These are phyloP conservation scores for Bedellia somnulentella DNA, from an alignment of 2,888 invertebrate species.

Conservation along the genomic window DNA sequence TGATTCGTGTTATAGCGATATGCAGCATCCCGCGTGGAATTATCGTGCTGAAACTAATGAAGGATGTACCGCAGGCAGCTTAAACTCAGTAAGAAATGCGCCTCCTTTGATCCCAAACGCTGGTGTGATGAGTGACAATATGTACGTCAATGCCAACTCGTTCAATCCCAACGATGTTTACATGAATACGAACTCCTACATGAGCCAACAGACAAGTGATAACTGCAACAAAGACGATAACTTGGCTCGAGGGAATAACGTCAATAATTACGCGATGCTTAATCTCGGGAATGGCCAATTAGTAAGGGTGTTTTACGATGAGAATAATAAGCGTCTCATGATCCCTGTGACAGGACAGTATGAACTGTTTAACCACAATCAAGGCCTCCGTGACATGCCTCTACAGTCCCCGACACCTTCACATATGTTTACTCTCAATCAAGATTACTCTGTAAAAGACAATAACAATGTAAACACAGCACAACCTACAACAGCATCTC, in stretches of 20 bases:
- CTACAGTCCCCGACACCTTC: constrained; percentile 29
- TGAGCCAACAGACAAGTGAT: constrained; percentile 24
- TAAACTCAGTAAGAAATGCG: no score
- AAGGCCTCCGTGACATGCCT: constrained; percentile 33
- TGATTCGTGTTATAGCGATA: constrained; percentile 47
- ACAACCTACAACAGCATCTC: constrained; percentile 19
- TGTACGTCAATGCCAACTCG: constrained; percentile 31
- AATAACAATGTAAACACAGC: constrained; percentile 18
- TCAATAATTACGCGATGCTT: constrained; percentile 43
- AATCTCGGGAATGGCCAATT: constrained; percentile 48
- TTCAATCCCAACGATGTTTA: constrained; percentile 31
- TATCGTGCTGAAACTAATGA: constrained; percentile 39
- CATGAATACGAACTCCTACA: constrained; percentile 33
- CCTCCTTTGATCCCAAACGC: constrained; percentile 24
- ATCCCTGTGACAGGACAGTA: constrained; percentile 48
- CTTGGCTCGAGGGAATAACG: constrained; percentile 26
- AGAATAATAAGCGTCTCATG: constrained; percentile 47
- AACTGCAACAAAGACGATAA: constrained; percentile 31
- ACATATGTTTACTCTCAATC: constrained; percentile 38
- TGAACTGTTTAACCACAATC: constrained; percentile 44
- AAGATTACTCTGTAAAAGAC: constrained; percentile 33
- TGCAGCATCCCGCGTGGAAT: constrained; percentile 48
- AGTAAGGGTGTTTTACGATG: constrained; percentile 44
- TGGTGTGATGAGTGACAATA: constrained; percentile 29
- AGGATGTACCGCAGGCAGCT: no score